phyloP scores from a whole-genome alignment of 2,113 vertebrate species.

The Xiphorhynchus elegans region DNA sequence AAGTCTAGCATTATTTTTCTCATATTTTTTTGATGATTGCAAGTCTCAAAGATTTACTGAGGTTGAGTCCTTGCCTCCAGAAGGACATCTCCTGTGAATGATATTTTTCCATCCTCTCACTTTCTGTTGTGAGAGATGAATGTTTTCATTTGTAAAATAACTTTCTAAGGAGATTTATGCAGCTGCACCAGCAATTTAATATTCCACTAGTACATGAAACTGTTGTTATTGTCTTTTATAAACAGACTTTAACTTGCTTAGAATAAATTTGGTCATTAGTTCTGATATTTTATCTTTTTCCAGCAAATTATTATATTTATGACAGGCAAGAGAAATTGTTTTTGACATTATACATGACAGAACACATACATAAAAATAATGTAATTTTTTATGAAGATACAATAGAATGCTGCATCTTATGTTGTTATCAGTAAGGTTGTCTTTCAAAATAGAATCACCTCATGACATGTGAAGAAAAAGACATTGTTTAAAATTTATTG shows the following conservation, averaged over 20 bases:
- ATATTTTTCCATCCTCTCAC: neutral
- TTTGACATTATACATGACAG: neutral
- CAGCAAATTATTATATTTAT: neutral
- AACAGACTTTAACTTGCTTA: neutral
- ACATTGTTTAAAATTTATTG: neutral
- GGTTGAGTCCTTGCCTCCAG: neutral
- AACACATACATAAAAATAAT: neutral
- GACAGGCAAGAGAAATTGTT: neutral
- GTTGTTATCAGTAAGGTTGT: neutral
- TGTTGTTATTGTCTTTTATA: neutral
- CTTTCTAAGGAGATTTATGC: neutral
- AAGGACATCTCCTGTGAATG: neutral
- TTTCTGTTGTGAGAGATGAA: neutral
- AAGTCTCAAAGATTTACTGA: neutral
- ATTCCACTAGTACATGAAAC: neutral
- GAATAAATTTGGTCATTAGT: neutral
- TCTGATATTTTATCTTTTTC: neutral
- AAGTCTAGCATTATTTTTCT: neutral
- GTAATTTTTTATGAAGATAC: neutral
- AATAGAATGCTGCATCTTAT: neutral
- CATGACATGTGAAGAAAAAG: neutral
- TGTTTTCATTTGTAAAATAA: neutral
- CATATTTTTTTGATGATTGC: neutral
- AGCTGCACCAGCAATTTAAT: neutral
- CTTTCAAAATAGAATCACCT: neutral